Conservation (phyloP, 2,797 vertebrate genomes). For the Chromis chromis region DNA sequence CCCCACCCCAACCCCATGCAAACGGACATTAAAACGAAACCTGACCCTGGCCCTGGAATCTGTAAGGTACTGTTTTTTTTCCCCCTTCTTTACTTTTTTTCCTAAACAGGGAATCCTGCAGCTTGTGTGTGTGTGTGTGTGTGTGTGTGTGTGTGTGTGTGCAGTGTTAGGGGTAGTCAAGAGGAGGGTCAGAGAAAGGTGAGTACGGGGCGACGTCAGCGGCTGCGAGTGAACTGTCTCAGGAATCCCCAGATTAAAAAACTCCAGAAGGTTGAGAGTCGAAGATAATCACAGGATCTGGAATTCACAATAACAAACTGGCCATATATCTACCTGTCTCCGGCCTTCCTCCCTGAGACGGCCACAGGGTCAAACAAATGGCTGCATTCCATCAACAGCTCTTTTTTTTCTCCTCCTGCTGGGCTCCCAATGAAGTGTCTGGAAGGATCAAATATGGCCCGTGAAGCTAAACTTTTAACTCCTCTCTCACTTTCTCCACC, state of each 20-base stretch:
- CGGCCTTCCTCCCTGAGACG: conserved; percentile 91
- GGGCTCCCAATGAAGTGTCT: conserved; percentile 79
- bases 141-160: conserved; percentile 23
- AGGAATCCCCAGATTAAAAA: conserved; percentile 98
- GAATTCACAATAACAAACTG: conserved; percentile 98
- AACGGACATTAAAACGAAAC: conserved; percentile 90
- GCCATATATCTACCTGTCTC: conserved; percentile 99
- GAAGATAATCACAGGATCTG: conserved; percentile 97
- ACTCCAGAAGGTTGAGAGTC: conserved; percentile 93
- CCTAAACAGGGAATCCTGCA: conserved; percentile 68
- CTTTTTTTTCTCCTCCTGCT: conserved; percentile 71
- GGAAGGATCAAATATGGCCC: conserved; percentile 82
- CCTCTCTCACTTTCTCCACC: conserved; percentile 29
- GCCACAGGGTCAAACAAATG: conserved; percentile 93
- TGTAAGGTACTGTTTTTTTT: conserved; percentile 86
- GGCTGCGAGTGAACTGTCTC: conserved; percentile 87
- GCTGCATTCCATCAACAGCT: conserved; percentile 90
- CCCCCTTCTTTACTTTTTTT: conserved; percentile 35
- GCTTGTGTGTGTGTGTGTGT: conserved; percentile 29
- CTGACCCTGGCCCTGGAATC: conserved; percentile 84
- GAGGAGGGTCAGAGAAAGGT: conserved; percentile 89
- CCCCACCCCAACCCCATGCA: conserved; percentile 74
- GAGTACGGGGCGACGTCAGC: conserved; percentile 84
- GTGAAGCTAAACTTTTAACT: conserved; percentile 59
- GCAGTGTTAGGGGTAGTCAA: conserved; percentile 26